Evolutionary conservation across 2,113 vertebrate genomes (phyloP).

Genomic region (Willisornis vidua): DNA sequence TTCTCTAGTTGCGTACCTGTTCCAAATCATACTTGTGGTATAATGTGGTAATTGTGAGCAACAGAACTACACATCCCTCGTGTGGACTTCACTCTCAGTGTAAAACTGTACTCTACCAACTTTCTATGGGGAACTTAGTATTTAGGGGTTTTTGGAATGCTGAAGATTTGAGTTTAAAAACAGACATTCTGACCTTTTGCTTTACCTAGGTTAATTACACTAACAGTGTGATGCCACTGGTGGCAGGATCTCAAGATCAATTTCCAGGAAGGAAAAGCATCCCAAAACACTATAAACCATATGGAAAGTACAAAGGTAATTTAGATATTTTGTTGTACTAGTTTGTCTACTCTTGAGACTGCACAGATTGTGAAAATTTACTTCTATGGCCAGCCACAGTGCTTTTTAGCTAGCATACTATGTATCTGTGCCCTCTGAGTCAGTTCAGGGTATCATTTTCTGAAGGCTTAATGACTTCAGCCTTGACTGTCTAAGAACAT

Average conservation of each 20-base stretch:
- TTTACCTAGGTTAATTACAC: conserved; percentile 26
- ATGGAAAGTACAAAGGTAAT: conserved; percentile 13
- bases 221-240: background rate
- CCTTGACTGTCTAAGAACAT: background rate
- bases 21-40: background rate
- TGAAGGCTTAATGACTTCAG: background rate
- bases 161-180: background rate
- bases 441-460: background rate
- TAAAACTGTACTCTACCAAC: background rate
- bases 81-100: background rate
- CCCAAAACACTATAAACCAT: background rate
- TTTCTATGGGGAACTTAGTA: background rate
- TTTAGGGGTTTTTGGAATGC: background rate
- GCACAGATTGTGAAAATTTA: background rate
- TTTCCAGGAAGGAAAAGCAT: background rate
- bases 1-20: background rate
- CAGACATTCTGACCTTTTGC: background rate
- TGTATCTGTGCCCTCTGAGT: background rate
- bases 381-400: background rate
- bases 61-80: background rate
- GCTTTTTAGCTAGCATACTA: background rate
- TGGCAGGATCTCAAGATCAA: background rate
- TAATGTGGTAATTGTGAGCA: background rate
- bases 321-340: background rate
- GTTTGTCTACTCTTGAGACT: background rate